Percentiles rank a stretch among this genome's conserved stretches.
Evolutionary conservation across 2,888 invertebrate species (phyloP).

Genomic region (Hydroisotoma schaefferi): DNA sequence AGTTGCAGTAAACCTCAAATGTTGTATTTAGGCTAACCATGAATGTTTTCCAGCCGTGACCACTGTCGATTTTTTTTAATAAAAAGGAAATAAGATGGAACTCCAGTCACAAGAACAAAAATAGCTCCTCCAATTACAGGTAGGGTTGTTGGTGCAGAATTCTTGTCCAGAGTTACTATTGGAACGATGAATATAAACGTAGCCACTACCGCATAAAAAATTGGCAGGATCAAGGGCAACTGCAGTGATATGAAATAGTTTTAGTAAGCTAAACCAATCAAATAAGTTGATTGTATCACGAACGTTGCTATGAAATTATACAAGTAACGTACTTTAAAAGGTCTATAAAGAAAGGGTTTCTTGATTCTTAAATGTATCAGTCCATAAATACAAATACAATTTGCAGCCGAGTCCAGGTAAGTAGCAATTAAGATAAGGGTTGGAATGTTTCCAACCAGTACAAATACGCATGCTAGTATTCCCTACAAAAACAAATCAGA

Average conservation of each 20-base stretch:
- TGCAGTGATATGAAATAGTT: too few species aligned
- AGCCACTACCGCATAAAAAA: not conserved
- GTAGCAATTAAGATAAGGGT: conserved; percentile 1
- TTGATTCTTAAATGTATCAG: conserved; percentile 14
- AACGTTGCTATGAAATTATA: not conserved
- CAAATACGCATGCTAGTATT: not conserved
- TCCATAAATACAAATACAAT: conserved; percentile 9
- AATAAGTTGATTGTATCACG: conserved; percentile 6
- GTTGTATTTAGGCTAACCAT: not conserved
- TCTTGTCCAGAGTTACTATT: conserved; percentile 3
- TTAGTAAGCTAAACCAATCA: not conserved
- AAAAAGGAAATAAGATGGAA: conserved; percentile 17
- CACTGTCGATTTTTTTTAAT: not conserved
- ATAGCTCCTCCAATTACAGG: conserved; percentile 7
- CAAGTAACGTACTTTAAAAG: conserved; percentile 6
- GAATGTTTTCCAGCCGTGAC: not conserved
- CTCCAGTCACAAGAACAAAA: not conserved
- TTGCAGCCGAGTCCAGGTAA: conserved; percentile 14
- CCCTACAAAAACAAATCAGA: not conserved
- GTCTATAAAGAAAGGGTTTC: conserved; percentile 8
- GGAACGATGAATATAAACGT: conserved; percentile 6
- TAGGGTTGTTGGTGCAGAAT: not conserved
- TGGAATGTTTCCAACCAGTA: conserved; percentile 2
- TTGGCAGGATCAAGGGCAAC: not conserved
- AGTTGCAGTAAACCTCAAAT: not conserved